Evolutionary conservation across 2,113 vertebrate genomes (phyloP), one percentile per base, ranked within the genome.

Genomic region (Anhinga anhinga): DNA sequence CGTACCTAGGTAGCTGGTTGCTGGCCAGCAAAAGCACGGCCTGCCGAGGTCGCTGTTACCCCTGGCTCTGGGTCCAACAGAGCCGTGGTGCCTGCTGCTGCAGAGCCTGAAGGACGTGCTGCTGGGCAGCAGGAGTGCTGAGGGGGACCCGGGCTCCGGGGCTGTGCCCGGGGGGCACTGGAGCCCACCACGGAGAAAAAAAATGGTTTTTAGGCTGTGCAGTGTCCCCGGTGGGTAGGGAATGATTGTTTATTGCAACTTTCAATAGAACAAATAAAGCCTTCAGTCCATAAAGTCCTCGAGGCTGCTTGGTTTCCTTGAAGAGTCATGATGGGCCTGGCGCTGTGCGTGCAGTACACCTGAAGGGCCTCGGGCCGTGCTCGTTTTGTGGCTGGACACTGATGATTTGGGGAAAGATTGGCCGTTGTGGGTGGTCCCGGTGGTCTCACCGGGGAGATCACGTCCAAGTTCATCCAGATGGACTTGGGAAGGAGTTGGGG

Each of bases 71-170:
- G 12, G 20, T 17, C 11, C 0, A 2, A 8, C 42, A 8, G 16
- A 8, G 16, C 26, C 26, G 0, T 10, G 6, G 40, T 0, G 0
- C 58, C 42, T 9, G 16, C 3, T n/a, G 67, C 45, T 5, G 59
- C 49, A 10, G 22, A 25, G 61, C 30, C 65, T 5, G 65, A 3
- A 32, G 50, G 19, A 4, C 30, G 17, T 25, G 29, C 55, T 38
- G 2, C 38, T 5, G 34, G 13, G 29, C 61, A n/a, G 38, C 23
- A 15, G 16, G 36, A 40, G 58, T 32, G 4, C 65, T 2, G 82
- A 15, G 30, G 30, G 44, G 36, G 18, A 27, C 9, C 11, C 58
- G 3, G 7, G 34, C 21, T 12, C 11, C 4, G 40, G 20, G 19
- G 2, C 49, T 22, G 58, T 26, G 11, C 12, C 27, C 22, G 25